A percentile compares a stretch with the other conserved stretches of the same genome.
Evolutionary conservation across 2,113 vertebrate species (phyloP).

Genomic region (Nerophis lumbriciformis): DNA sequence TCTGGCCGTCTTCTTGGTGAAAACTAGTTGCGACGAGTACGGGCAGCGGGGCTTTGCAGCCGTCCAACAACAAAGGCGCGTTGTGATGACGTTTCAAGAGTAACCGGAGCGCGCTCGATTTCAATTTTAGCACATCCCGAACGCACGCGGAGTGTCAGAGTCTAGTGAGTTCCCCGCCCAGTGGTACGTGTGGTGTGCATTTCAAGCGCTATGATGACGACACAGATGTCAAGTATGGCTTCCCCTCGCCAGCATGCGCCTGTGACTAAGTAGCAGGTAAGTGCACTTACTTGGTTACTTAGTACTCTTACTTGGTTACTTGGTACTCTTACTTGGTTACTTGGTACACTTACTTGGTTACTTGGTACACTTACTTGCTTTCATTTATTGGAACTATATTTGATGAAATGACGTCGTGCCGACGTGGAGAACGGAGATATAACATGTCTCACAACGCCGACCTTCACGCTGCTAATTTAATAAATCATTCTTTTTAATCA

Average conservation of each 20-base stretch:
- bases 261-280: slow-evolving; percentile 26
- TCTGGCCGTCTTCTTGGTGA: neutral
- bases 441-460: neutral
- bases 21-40: neutral
- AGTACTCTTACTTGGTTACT: neutral
- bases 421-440: too few species aligned
- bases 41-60: slow-evolving; percentile 2
- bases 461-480: neutral
- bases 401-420: neutral
- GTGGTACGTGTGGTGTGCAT: neutral
- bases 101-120: slow-evolving; percentile 21
- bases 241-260: neutral
- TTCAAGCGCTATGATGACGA: slow-evolving; percentile 36
- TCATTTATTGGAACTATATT: too few species aligned
- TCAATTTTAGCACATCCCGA: accelerated
- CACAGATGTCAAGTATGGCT: slow-evolving; percentile 4
- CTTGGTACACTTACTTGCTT: neutral
- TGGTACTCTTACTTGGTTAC: neutral
- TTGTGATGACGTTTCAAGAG: slow-evolving; percentile 29
- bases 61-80: slow-evolving; percentile 59
- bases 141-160: neutral
- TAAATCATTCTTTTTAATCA: too few species aligned
- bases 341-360: neutral
- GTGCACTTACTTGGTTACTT: neutral
- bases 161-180: neutral